Conservation (phyloP, 2,888 invertebrate genomes). For the Stictocephala bisonia region DNA sequence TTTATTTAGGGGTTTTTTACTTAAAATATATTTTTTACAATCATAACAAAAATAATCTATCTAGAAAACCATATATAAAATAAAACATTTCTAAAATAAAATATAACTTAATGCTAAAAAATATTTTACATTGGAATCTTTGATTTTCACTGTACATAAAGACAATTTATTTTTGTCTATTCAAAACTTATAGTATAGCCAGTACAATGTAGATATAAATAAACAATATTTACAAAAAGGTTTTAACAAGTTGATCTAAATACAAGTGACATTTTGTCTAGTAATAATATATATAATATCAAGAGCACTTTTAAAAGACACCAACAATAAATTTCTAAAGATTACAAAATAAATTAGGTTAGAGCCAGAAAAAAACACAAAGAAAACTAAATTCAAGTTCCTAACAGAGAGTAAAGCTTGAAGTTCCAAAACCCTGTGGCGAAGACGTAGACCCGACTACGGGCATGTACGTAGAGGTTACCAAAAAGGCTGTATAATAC, state of each 20-base stretch:
- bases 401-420: slow-evolving; percentile 4
- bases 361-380: neutral
- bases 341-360: neutral
- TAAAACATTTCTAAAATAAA: too few relatives aligned
- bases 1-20: too few relatives aligned
- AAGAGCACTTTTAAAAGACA: slow-evolving; percentile 28
- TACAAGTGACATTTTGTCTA: neutral
- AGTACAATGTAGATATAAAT: neutral
- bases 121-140: too few relatives aligned
- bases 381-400: too few relatives aligned
- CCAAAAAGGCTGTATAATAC: slow-evolving; percentile 33
- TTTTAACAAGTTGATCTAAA: slow-evolving; percentile 22
- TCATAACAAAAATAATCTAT: too few relatives aligned
- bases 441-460: neutral
- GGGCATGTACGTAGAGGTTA: neutral
- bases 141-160: neutral
- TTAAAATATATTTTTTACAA: too few relatives aligned
- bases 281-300: neutral
- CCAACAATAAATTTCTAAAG: neutral
- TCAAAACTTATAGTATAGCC: too few relatives aligned
- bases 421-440: slow-evolving; percentile 2
- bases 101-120: too few relatives aligned
- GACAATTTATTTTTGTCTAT: neutral
- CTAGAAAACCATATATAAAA: too few relatives aligned
- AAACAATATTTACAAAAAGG: slow-evolving; percentile 35